Evolutionary conservation across 2,797 vertebrate genomes (phyloP).

Genomic region (Danio tinwini): DNA sequence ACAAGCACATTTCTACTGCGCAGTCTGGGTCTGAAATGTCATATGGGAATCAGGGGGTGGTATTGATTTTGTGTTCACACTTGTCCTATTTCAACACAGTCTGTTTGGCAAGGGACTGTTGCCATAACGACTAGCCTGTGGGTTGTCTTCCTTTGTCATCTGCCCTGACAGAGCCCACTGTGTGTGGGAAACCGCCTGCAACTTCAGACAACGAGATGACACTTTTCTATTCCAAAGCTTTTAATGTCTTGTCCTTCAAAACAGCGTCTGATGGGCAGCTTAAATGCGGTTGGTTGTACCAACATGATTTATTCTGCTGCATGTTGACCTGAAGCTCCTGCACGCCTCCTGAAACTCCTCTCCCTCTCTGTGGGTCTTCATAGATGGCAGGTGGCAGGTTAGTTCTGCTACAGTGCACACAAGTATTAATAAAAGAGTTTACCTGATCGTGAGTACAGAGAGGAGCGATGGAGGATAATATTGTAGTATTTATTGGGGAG

Average conservation of each 20-base stretch:
- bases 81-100: slow-evolving; percentile 75
- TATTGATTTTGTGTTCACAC: slow-evolving; percentile 72
- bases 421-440: slow-evolving; percentile 30
- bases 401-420: slow-evolving; percentile 24
- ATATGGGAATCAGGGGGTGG: slow-evolving; percentile 68
- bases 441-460: too few relatives aligned
- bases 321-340: slow-evolving; percentile 28
- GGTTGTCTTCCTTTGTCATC: slow-evolving; percentile 79
- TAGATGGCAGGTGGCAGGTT: slow-evolving; percentile 37
- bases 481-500: neutral
- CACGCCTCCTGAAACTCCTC: slow-evolving; percentile 9
- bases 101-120: slow-evolving; percentile 77
- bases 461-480: neutral
- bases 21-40: slow-evolving; percentile 69
- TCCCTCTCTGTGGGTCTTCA: slow-evolving; percentile 19
- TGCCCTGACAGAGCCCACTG: slow-evolving; percentile 70
- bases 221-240: slow-evolving; percentile 28
- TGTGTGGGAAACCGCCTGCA: slow-evolving; percentile 66
- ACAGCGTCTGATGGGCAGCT: neutral
- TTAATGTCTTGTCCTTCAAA: slow-evolving; percentile 46
- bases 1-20: slow-evolving; percentile 59
- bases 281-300: slow-evolving; percentile 10
- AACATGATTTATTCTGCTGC: slow-evolving; percentile 18
- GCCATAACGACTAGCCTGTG: slow-evolving; percentile 76
- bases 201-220: slow-evolving; percentile 43